These are phyloP conservation scores for Xiphophorus hellerii DNA, from an alignment of 2,113 vertebrate genomes.

Conservation along the genomic window DNA sequence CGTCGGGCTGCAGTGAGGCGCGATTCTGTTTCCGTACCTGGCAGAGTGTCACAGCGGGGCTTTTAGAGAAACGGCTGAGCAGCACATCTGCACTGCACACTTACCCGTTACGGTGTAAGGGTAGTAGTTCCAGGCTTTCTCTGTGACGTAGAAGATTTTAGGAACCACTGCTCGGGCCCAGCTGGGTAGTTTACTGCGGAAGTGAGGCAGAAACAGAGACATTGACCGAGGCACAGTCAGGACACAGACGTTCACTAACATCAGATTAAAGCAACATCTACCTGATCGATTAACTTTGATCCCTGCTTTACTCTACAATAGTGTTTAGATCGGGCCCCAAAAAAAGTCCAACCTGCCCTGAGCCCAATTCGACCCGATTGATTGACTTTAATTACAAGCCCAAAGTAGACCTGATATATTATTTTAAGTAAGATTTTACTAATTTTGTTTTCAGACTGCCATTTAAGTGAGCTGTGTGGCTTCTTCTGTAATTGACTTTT, in stretches of 20 bases:
- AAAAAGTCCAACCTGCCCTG: too few relatives aligned
- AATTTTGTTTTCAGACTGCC: too few relatives aligned
- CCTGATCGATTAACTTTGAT: neutral
- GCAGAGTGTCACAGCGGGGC: neutral
- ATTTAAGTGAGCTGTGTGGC: too few relatives aligned
- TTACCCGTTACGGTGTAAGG: slow-evolving; percentile 98
- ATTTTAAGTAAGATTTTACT: too few relatives aligned
- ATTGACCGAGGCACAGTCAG: slow-evolving; percentile 8
- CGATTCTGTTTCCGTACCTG: slow-evolving; percentile 1
- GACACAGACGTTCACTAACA: neutral
- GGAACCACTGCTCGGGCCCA: slow-evolving; percentile 98
- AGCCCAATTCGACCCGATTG: too few relatives aligned
- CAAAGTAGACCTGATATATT: too few relatives aligned
- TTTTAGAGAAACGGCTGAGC: neutral
- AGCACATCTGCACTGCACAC: slow-evolving; percentile 24
- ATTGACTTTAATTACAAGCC: too few relatives aligned
- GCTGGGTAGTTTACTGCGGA: slow-evolving; percentile 92
- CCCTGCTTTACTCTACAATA: neutral
- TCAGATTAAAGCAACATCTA: neutral
- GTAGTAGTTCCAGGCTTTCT: slow-evolving; percentile 99
- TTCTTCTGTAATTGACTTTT: too few relatives aligned
- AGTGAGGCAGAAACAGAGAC: slow-evolving; percentile 27
- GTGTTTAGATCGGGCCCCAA: too few relatives aligned
- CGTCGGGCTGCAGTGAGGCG: neutral
- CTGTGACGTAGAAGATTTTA: slow-evolving; percentile 98